These are phyloP conservation scores for Callipepla squamata DNA, from an alignment of 2,113 vertebrate species.

Conservation along the genomic window DNA sequence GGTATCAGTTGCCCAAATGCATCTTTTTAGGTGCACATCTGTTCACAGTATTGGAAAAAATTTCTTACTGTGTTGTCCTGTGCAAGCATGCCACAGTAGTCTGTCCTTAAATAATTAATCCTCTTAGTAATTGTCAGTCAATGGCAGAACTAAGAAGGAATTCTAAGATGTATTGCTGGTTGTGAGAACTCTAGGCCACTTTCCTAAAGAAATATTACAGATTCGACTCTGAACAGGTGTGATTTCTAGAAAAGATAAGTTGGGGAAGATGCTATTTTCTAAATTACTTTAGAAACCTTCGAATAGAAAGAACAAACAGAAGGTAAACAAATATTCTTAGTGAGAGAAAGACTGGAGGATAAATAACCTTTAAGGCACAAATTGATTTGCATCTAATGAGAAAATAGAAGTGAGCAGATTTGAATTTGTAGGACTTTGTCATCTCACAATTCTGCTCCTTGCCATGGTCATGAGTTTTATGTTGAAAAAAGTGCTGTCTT, in stretches of 20 bases:
- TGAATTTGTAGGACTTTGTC: background rate
- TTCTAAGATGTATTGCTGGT: background rate
- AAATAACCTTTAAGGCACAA: background rate
- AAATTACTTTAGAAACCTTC: background rate
- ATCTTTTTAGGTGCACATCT: background rate
- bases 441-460: fast-evolving
- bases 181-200: background rate
- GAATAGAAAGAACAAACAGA: background rate
- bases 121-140: background rate
- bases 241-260: slow-evolving; percentile 11
- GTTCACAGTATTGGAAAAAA: background rate
- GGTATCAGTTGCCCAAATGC: background rate
- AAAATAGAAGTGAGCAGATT: background rate
- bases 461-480: background rate
- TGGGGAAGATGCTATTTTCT: background rate
- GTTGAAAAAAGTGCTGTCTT: background rate
- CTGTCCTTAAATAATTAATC: background rate
- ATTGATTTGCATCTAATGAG: background rate
- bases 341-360: background rate
- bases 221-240: background rate
- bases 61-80: background rate
- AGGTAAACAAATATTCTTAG: background rate
- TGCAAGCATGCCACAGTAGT: background rate
- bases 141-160: background rate
- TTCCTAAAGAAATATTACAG: background rate